Conservation (phyloP, 2,113 vertebrate genomes). For the Ursus arctos region DNA sequence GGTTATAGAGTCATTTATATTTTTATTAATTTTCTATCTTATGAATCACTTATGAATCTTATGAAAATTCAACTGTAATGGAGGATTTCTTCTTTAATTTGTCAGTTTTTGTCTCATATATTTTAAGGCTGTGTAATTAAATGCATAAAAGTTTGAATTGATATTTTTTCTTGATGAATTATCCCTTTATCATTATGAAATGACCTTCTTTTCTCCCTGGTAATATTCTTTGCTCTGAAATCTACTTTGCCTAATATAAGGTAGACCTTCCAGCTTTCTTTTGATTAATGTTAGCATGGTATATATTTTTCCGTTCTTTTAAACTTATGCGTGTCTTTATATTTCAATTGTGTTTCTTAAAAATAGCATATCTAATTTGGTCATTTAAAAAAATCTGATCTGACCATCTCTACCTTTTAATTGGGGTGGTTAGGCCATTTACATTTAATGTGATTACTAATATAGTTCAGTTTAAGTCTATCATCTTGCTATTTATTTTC, state of each 20-base stretch:
- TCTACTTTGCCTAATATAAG: neutral
- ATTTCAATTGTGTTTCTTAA: neutral
- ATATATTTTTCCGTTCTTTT: neutral
- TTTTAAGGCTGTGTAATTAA: neutral
- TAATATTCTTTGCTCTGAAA: slow-evolving; percentile 34
- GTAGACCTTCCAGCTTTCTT: neutral
- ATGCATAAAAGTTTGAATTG: neutral
- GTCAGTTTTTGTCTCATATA: neutral
- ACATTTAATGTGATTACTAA: neutral
- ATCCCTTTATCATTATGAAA: neutral
- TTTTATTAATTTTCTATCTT: neutral
- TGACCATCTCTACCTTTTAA: slow-evolving; percentile 39
- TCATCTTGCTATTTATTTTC: neutral
- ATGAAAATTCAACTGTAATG: neutral
- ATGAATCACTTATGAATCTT: neutral
- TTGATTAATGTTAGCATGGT: neutral
- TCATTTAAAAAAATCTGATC: neutral
- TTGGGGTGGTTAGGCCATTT: neutral
- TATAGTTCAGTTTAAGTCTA: neutral
- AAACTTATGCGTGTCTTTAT: neutral
- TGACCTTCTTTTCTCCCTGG: neutral
- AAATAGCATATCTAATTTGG: neutral
- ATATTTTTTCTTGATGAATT: slow-evolving; percentile 10
- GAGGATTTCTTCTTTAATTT: neutral
- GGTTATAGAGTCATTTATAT: slow-evolving; percentile 6